A percentile compares a stretch with the other conserved stretches of the same genome.
These are phyloP conservation scores for Drosophila testacea DNA, from an alignment of 2,888 invertebrate species.

Conservation along the genomic window DNA sequence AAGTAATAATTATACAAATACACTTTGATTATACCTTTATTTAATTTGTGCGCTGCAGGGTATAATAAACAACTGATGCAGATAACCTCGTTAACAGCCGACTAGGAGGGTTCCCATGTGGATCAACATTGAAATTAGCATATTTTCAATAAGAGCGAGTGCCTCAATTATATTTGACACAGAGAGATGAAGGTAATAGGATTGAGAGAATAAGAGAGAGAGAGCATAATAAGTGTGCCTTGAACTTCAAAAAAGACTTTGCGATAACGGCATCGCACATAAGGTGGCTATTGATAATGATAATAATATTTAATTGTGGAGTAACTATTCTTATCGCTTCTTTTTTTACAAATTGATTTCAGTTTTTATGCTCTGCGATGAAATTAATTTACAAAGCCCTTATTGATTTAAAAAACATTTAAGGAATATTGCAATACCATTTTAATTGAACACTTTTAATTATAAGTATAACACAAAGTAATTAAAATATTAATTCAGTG, in stretches of 20 bases:
- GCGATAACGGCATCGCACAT: conserved; percentile 27
- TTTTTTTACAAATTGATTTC: too few species aligned
- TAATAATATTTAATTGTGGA: too few species aligned
- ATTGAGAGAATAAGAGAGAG: not conserved
- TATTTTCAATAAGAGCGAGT: conserved; percentile 2
- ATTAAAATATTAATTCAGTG: too few species aligned
- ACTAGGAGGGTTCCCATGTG: not conserved
- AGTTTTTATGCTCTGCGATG: too few species aligned
- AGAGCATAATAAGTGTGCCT: not conserved
- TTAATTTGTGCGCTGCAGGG: conserved; percentile 1
- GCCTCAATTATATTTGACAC: not conserved
- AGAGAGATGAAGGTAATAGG: not conserved
- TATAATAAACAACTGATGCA: conserved; percentile 18
- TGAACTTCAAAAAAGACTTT: conserved; percentile 22
- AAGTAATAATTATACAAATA: too few species aligned
- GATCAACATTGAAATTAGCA: conserved; percentile 4
- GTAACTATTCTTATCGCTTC: too few species aligned
- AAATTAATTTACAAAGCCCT: too few species aligned
- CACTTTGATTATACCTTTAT: too few species aligned
- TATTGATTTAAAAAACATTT: too few species aligned
- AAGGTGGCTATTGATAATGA: conserved; percentile 12
- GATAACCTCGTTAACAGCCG: conserved; percentile 14
- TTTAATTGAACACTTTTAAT: too few species aligned
- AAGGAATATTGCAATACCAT: too few species aligned
- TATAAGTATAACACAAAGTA: too few species aligned